Evolutionary conservation across 2,888 invertebrate genomes (phyloP), one percentile per base, ranked within the genome.

Genomic region (Halictus quadricinctus): DNA sequence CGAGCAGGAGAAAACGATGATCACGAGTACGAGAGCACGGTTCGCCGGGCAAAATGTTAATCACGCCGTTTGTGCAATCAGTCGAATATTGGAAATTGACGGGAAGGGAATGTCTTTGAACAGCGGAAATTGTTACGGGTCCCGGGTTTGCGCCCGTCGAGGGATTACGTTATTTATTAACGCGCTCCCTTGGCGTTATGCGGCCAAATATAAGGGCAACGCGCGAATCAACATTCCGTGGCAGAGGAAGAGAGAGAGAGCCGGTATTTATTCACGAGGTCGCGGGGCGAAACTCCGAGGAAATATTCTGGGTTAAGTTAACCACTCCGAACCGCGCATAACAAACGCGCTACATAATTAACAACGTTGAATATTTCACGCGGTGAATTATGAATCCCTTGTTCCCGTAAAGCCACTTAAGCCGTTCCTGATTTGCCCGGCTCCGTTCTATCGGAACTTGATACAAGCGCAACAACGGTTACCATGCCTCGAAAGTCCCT

Each of bases 311-410:
- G 70, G 54, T 78, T 66, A 79, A 72, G 70, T 75, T 83, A 79
- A 78, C 48, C 75, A 41, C 72, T 66, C 64, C 60, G 72, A n/a
- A n/a, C 60, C 79, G 48, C 75, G 60, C 73, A 77, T 83, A 83
- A 83, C 72, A 79, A 79, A 84, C 70, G 41, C 21, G 18, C 36
- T 83, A 66, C 84, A 76, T 84, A 84, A 85, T 84, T 84, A 73
- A 85, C 43, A 21, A 43, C 8, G 41, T 41, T 84, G 64, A 78
- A 79, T 84, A 84, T 79, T 84, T 80, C 69, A 85, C 60, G n/a
- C 25, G 18, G n/a, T 73, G 83, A 83, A 83, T 83, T 77, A 83
- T 43, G 50, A 74, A 77, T 18, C 48, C 10, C 1, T 25, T 64
- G n/a, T 48, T 12, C 66, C 66, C 48, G 75, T 6, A 13, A 7